phyloP scores from a whole-genome alignment of 2,113 vertebrate species.

The Phrynosoma platyrhinos region DNA sequence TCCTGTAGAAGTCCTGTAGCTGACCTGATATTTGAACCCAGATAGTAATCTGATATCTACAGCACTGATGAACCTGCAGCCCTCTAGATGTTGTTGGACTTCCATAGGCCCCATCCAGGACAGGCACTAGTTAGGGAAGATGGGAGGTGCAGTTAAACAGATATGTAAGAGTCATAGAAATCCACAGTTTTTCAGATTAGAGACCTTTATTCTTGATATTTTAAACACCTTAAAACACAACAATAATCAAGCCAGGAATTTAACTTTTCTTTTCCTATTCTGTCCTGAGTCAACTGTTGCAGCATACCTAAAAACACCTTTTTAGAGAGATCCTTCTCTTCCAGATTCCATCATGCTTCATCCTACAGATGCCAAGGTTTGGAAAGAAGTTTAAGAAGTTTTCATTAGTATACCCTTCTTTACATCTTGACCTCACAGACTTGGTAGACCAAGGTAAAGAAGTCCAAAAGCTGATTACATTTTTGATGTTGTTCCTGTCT shows the following conservation, averaged over 20 bases:
- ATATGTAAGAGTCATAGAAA: neutral
- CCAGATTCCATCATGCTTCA: conserved; percentile 80
- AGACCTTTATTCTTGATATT: neutral
- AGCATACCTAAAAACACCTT: neutral
- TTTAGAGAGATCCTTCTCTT: neutral
- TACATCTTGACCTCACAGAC: conserved; percentile 82
- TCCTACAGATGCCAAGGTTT: conserved; percentile 86
- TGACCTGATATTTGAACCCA: neutral
- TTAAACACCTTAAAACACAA: neutral
- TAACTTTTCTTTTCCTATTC: neutral
- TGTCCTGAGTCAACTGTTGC: neutral
- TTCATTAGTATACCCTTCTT: conserved; percentile 81
- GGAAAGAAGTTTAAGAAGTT: conserved; percentile 87
- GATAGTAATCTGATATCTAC: neutral
- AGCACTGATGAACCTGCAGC: neutral
- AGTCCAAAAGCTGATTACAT: neutral
- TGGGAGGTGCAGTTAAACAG: no score
- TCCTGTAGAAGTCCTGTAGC: neutral
- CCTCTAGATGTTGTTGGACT: neutral
- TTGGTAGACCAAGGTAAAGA: conserved; percentile 79
- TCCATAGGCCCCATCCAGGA: neutral
- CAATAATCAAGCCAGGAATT: neutral
- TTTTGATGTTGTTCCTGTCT: neutral
- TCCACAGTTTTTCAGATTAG: neutral
- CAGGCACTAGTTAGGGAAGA: no score